Evolutionary conservation across 2,888 invertebrate genomes (phyloP), one percentile per base, ranked within the genome.

Genomic region (Caenorhabditis angaria): DNA sequence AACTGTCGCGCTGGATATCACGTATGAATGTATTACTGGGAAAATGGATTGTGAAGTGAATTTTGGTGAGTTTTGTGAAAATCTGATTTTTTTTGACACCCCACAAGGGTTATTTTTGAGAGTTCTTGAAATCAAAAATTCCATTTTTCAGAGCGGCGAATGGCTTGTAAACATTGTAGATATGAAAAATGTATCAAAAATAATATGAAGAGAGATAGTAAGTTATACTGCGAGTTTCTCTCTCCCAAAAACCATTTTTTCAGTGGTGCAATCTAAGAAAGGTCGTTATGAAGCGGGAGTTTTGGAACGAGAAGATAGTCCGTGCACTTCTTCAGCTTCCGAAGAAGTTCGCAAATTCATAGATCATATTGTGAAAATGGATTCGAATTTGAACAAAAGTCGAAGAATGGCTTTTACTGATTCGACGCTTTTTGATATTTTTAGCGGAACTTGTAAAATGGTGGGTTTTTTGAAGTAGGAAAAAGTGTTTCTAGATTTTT

Each of bases 141-240:
- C n/a, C n/a, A n/a, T n/a, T n/a, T 54, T 70, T 32, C 47, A 73
- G 73, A 68, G 27, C 65, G 69, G 0, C 55, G 73, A 62, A 73
- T 73, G 73, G 57, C 73, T 1, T 73, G 73, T 28, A 73, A 73
- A 48, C 56, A 22, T 25, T 73, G 73, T 51, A 61, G 73, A 1
- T 73, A 69, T 53, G 53, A 73, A 24, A 73, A 73, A 27, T 73
- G 73, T 48, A 67, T 73, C n/a, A 35, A 57, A 27, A 64, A 62
- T 14, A 65, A 69, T 14, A 73, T 73, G 73, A 65, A 65, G 32
- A 63, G 69, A 66, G 67, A 73, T 27, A 56, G 73, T 73, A 50
- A 68, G 69, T 58, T 41, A 6, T 22, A 8, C 4, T n/a, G 27
- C 18, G 24, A n/a, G 4, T 5, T 24, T 28, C 8, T n/a, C n/a